Evolutionary conservation across 1,140 invertebrate species (phyloP).

Genomic region (Drosophila neocordata): DNA sequence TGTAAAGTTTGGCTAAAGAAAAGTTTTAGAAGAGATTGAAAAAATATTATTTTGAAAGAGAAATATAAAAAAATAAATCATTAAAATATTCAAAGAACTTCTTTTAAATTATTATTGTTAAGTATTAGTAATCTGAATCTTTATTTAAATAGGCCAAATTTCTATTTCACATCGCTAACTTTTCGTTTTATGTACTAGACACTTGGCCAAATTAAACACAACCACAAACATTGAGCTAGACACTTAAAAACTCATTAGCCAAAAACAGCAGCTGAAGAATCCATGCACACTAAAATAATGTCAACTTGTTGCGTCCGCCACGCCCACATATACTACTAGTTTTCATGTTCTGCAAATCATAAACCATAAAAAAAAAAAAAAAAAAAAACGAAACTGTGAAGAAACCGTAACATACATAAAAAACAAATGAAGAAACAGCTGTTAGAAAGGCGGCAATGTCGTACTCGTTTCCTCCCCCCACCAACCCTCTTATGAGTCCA

Average conservation of each 20-base stretch:
- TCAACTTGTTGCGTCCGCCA: conserved; percentile 53
- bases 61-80: no score
- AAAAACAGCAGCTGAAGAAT: conserved; percentile 12
- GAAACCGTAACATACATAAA: neutral
- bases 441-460: neutral
- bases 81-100: no score
- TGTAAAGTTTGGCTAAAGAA: no score
- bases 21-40: no score
- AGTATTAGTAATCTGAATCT: no score
- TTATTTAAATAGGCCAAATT: no score
- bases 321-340: conserved; percentile 28
- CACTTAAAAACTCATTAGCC: conserved; percentile 62
- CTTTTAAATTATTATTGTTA: no score
- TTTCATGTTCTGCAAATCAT: neutral
- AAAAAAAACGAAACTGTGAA: neutral
- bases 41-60: no score
- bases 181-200: conserved; percentile 3
- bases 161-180: conserved; percentile 16
- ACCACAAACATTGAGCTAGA: conserved; percentile 13
- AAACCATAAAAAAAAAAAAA: conserved; percentile 19
- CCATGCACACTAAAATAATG: conserved; percentile 27
- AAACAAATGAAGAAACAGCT: conserved; percentile 2
- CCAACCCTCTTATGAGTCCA: conserved; percentile 32
- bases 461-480: neutral
- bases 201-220: neutral